Evolutionary conservation across 2,888 invertebrate genomes (phyloP).

Genomic region (Habroteleia sp.): DNA sequence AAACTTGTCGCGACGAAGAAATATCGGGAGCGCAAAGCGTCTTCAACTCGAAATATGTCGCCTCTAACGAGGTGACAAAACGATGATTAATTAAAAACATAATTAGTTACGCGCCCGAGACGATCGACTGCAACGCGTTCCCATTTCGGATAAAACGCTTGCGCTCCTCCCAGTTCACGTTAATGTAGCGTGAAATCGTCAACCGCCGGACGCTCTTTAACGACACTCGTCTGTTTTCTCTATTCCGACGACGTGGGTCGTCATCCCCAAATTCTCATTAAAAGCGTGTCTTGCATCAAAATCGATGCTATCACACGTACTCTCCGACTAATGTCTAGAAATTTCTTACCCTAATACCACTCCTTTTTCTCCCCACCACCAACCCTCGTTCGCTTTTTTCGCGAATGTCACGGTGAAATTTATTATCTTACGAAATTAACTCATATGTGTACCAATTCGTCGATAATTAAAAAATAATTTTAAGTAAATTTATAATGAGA

Average conservation of each 20-base stretch:
- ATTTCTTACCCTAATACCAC: conserved; percentile 12
- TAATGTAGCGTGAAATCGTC: conserved; percentile 80
- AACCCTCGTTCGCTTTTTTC: conserved; percentile 1
- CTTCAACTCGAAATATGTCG: conserved; percentile 32
- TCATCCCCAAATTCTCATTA: conserved; percentile 59
- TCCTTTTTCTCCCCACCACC: conserved; percentile 3
- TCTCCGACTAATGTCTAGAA: conserved; percentile 24
- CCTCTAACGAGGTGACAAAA: conserved; percentile 71
- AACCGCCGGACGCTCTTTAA: conserved; percentile 66
- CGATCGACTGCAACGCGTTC: conserved; percentile 37
- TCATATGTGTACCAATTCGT: conserved; percentile 38
- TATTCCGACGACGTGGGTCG: conserved; percentile 15
- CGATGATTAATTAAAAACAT: conserved; percentile 81
- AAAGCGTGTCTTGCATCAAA: conserved; percentile 34
- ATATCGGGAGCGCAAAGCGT: conserved; percentile 52
- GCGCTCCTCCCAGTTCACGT: conserved; percentile 70
- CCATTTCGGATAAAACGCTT: conserved; percentile 57
- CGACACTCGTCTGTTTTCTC: conserved; percentile 54
- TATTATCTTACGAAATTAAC: conserved; percentile 38
- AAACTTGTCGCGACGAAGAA: conserved; percentile 71
- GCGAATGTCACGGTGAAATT: conserved; percentile 8
- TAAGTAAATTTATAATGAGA: too few species aligned
- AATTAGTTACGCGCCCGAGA: conserved; percentile 73
- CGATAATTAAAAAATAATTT: too few species aligned
- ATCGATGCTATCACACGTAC: conserved; percentile 62